Evolutionary conservation across 2,888 invertebrate genomes (phyloP).

Genomic region (Prosapia bicincta): DNA sequence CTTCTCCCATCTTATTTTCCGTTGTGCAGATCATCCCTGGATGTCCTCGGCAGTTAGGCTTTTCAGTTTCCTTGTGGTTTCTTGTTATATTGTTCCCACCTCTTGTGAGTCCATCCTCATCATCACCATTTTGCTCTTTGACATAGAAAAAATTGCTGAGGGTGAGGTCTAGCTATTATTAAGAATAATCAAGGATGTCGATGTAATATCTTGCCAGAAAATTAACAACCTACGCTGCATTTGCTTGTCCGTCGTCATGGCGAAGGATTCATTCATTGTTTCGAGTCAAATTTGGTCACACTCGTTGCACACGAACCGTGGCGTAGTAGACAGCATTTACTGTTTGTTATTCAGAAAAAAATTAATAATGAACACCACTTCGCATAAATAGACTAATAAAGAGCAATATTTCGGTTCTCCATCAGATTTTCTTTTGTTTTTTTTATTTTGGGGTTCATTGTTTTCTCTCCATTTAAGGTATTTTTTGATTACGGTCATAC

Average conservation of each 20-base stretch:
- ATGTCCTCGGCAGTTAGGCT: too few species aligned
- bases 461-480: not conserved
- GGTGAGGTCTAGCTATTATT: too few species aligned
- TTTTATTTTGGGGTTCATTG: not conserved
- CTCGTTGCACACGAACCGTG: not conserved
- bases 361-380: not conserved
- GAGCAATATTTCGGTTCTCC: not conserved
- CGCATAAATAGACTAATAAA: not conserved
- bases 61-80: too few species aligned
- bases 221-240: not conserved
- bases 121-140: too few species aligned
- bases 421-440: not conserved
- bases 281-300: constrained; percentile 2
- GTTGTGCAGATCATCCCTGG: too few species aligned
- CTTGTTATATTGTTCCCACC: too few species aligned
- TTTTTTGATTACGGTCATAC: constrained; percentile 1
- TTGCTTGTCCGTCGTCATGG: not conserved
- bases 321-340: not conserved
- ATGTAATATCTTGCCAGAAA: too few species aligned
- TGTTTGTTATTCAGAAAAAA: not conserved
- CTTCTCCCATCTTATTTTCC: too few species aligned
- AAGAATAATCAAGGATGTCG: too few species aligned
- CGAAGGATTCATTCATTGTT: not conserved
- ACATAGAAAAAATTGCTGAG: too few species aligned
- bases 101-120: too few species aligned